Conservation (phyloP, 2,888 invertebrate species). For the Dasypolia templi region DNA sequence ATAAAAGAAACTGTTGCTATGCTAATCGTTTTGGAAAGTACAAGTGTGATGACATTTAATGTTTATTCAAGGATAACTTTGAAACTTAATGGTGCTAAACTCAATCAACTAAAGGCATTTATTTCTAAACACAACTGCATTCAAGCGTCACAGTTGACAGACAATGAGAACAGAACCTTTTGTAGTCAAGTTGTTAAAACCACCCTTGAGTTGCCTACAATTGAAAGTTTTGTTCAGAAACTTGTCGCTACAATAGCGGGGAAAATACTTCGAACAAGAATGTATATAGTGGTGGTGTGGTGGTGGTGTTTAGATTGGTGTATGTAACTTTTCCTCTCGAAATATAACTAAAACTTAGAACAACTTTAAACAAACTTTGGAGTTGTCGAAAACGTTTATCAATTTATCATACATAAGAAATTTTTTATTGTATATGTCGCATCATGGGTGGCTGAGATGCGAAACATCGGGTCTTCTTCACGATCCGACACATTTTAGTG, state of each 20-base stretch:
- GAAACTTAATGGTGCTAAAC: background rate
- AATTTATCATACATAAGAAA: background rate
- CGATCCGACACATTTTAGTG: too few species aligned
- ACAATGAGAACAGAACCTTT: slow-evolving; percentile 43
- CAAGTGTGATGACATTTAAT: background rate
- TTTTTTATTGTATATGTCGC: too few species aligned
- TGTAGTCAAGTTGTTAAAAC: slow-evolving; percentile 24
- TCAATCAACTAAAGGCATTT: slow-evolving; percentile 10
- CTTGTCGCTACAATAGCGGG: background rate
- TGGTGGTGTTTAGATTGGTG: background rate
- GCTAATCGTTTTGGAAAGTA: background rate
- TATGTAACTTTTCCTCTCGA: background rate
- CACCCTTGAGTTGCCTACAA: slow-evolving; percentile 1
- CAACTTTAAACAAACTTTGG: background rate
- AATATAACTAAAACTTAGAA: background rate
- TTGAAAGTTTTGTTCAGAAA: slow-evolving; percentile 34
- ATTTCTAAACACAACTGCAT: slow-evolving; percentile 1
- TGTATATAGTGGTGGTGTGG: too few species aligned
- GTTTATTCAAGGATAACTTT: background rate
- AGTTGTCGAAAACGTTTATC: background rate
- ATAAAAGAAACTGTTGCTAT: background rate
- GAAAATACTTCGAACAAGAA: slow-evolving; percentile 1
- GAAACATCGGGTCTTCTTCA: too few species aligned
- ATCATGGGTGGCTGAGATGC: too few species aligned
- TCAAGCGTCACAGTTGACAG: slow-evolving; percentile 13